Evolutionary conservation across 2,888 invertebrate species (phyloP).

Genomic region (Idaea straminata): DNA sequence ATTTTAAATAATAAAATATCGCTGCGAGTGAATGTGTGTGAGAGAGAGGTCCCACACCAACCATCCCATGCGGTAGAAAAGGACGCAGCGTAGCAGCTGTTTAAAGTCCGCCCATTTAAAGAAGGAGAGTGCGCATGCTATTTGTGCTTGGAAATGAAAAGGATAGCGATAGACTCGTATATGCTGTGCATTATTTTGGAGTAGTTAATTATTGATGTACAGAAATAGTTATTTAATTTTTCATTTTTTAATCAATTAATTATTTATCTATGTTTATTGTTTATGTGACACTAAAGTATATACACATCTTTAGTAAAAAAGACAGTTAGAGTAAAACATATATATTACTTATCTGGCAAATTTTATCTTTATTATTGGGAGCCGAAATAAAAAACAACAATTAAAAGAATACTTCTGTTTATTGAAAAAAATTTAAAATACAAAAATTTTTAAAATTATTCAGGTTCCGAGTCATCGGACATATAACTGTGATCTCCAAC

Average conservation of each 20-base stretch:
- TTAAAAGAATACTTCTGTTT: too few species aligned
- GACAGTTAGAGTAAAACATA: too few species aligned
- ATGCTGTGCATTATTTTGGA: slow-evolving; percentile 16
- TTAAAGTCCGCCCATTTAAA: slow-evolving; percentile 12
- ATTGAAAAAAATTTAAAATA: too few species aligned
- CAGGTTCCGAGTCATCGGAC: slow-evolving; percentile 7
- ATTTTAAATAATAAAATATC: slow-evolving; percentile 18
- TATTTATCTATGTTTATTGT: too few species aligned
- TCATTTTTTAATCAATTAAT: too few species aligned
- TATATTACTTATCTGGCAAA: too few species aligned
- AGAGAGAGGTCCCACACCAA: slow-evolving; percentile 17
- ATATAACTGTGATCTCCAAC: background rate
- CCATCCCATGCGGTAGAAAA: slow-evolving; percentile 18
- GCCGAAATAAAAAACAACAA: too few species aligned
- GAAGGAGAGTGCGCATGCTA: slow-evolving; percentile 18
- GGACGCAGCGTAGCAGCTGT: slow-evolving; percentile 16
- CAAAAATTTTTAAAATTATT: background rate
- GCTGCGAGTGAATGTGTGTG: slow-evolving; percentile 15
- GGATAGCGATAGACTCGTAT: slow-evolving; percentile 18
- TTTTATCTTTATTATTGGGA: too few species aligned
- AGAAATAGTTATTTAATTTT: too few species aligned
- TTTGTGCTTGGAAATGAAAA: slow-evolving; percentile 14
- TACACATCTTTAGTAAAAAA: too few species aligned
- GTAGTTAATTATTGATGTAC: background rate
- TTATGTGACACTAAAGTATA: too few species aligned